Evolutionary conservation across 2,797 vertebrate species (phyloP).

Genomic region (Notamacropus eugenii): DNA sequence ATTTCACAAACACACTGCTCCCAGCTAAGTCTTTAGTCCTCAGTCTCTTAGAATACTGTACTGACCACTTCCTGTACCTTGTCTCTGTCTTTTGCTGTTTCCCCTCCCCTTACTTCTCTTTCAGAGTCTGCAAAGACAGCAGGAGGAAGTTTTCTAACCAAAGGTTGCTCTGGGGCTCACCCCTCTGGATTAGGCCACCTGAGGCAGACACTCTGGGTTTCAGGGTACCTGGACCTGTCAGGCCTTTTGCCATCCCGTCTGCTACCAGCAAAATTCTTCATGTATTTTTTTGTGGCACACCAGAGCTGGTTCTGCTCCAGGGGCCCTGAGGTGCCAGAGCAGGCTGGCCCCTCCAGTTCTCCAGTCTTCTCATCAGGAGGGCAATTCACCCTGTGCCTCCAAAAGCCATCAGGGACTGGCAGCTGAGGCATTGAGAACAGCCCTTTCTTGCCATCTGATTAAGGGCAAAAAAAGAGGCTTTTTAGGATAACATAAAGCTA

Average conservation of each 20-base stretch:
- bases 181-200: not conserved
- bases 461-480: not conserved
- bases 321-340: not conserved
- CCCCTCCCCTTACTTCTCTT: not conserved
- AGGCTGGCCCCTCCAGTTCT: not conserved
- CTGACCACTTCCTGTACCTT: not conserved
- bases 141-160: not conserved
- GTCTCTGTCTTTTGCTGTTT: not conserved
- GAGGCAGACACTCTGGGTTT: not conserved
- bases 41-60: not conserved
- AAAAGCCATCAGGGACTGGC: not conserved
- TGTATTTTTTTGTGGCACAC: not conserved
- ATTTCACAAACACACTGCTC: not conserved
- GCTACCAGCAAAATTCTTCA: not conserved
- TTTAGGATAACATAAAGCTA: not conserved
- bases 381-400: not conserved
- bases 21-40: not conserved
- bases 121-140: not conserved
- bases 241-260: not conserved
- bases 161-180: not conserved
- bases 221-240: not conserved
- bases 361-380: not conserved
- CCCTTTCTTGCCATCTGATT: not conserved
- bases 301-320: not conserved
- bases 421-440: not conserved